phyloP scores from a whole-genome alignment of 2,113 vertebrate genomes.

The Rhinolophus ferrumequinum region DNA sequence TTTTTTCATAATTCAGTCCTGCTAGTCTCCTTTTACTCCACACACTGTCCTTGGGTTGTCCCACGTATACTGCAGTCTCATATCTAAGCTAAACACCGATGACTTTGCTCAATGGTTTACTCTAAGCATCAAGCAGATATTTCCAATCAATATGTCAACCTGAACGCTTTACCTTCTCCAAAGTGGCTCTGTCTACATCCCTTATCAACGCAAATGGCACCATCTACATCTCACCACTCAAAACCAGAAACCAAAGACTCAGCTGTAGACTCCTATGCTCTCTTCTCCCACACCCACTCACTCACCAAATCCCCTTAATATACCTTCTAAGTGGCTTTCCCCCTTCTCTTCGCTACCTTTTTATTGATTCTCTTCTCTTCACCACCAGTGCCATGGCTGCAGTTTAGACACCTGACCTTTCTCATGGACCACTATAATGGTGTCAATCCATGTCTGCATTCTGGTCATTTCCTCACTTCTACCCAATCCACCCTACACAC shows the following conservation, averaged over 20 bases:
- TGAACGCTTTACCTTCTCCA: neutral
- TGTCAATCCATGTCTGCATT: neutral
- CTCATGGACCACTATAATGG: rapidly evolving
- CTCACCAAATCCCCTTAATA: neutral
- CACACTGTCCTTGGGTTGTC: neutral
- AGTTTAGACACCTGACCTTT: neutral
- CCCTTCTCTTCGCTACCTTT: neutral
- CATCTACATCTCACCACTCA: neutral
- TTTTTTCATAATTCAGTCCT: neutral
- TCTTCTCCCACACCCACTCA: neutral
- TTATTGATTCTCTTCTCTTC: neutral
- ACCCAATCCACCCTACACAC: neutral
- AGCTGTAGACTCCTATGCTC: neutral
- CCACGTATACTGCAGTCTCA: neutral
- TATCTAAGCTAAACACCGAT: neutral
- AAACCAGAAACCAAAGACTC: conserved; percentile 12
- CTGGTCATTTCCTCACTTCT: neutral
- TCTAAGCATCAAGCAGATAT: neutral
- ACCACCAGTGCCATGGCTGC: neutral
- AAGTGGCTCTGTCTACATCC: neutral
- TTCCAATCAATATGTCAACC: neutral
- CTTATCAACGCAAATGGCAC: neutral
- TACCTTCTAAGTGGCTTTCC: neutral
- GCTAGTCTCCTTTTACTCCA: neutral
- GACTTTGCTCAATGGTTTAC: neutral